A percentile compares a stretch with the other conserved stretches of the same genome.
Conservation (phyloP, 2,113 vertebrate genomes). For the Chloroceryle aenea region DNA sequence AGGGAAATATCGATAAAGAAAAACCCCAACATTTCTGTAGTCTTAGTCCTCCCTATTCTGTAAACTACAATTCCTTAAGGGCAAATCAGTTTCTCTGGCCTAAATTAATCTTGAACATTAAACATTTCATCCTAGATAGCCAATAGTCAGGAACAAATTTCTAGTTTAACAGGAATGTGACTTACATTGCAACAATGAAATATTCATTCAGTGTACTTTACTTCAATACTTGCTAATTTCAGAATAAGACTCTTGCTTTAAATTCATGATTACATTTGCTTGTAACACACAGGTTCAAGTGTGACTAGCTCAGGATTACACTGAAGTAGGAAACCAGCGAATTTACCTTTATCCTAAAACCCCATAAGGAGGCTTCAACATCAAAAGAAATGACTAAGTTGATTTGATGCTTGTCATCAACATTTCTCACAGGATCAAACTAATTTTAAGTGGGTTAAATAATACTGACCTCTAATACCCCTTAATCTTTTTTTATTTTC, state of each 20-base stretch:
- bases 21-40: rapidly evolving
- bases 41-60: neutral
- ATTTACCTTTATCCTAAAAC: conserved; percentile 67
- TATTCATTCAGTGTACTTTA: neutral
- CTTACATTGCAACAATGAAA: neutral
- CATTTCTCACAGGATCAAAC: conserved; percentile 55
- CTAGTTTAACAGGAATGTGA: neutral
- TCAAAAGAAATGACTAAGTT: conserved; percentile 72
- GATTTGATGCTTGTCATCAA: conserved; percentile 66
- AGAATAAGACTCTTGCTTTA: conserved; percentile 2
- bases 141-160: neutral
- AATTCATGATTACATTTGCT: conserved; percentile 49
- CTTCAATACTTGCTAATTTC: neutral
- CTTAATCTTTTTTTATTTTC: conserved; percentile 66
- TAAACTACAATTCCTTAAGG: neutral
- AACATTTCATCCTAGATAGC: neutral
- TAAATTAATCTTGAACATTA: neutral
- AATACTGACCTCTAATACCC: conserved; percentile 67
- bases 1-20: neutral
- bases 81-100: neutral
- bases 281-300: conserved; percentile 40
- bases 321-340: conserved; percentile 51
- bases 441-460: conserved; percentile 67
- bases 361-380: conserved; percentile 61
- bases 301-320: conserved; percentile 49